Percentiles rank a stretch among this genome's conserved stretches.
These are phyloP conservation scores for Peromyscus aztecus DNA, from an alignment of 2,797 vertebrate species.

Conservation along the genomic window DNA sequence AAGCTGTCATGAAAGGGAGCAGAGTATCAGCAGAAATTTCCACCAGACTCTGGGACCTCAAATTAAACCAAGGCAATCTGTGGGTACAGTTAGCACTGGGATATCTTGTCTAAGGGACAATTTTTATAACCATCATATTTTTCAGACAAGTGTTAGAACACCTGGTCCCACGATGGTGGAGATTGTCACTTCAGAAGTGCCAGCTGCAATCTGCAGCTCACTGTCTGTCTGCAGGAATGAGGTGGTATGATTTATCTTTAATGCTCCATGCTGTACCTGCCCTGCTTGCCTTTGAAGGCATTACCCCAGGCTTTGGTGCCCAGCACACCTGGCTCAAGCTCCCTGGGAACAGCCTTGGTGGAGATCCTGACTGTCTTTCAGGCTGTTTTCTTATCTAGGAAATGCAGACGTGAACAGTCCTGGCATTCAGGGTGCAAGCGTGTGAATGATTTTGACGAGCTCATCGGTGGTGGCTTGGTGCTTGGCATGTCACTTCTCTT, in stretches of 20 bases:
- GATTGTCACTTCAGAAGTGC: too few relatives aligned
- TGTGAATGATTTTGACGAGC: accelerated
- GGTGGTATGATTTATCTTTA: background rate
- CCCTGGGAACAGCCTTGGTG: background rate
- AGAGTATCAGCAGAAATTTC: accelerated
- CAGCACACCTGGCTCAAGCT: accelerated
- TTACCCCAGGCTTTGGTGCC: background rate
- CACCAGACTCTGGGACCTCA: background rate
- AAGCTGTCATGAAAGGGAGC: background rate
- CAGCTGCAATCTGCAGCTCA: accelerated
- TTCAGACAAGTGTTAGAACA: background rate
- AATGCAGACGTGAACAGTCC: background rate
- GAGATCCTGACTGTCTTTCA: background rate
- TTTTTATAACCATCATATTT: background rate
- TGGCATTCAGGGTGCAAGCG: accelerated
- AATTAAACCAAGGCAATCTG: accelerated
- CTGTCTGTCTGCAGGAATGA: background rate
- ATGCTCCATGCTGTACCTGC: accelerated
- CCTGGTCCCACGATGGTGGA: background rate
- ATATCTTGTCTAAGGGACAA: background rate
- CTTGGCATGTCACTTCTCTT: accelerated
- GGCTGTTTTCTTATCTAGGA: background rate
- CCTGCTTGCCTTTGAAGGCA: background rate
- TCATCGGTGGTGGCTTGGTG: accelerated
- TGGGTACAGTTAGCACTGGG: background rate